Evolutionary conservation across 2,888 invertebrate species (phyloP), one percentile per base, ranked within the genome.

Genomic region (Pristionchus fissidentatus): DNA sequence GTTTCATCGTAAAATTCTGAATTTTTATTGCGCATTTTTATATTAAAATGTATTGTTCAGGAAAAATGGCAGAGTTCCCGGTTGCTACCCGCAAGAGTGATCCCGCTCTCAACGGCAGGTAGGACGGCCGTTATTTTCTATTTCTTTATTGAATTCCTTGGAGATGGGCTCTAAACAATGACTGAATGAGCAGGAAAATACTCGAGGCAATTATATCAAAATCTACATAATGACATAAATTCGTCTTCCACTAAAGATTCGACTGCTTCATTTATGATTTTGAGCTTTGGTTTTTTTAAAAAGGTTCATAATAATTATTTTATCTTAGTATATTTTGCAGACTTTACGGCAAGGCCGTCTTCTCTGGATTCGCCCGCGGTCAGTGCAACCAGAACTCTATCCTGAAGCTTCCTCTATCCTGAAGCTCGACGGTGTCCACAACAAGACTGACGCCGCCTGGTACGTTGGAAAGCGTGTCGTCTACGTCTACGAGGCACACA

Each of bases 391-490:
- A 99, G 93, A 96, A 97, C 92, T n/a, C n/a, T n/a, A n/a, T n/a
- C n/a, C n/a, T n/a, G 98, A 98, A 94, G 96, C 96, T 94, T 98
- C 97, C 85, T 96, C 98, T 35, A 95, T 99, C 35, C 94, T 99
- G 86, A 97, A 96, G 94, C 95, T 99, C 90, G 98, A 99, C 92
- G 98, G 98, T 70, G 92, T 91, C 43, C 88, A 86, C 90, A 88
- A 87, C 87, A 83, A 83, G 85, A 84, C 94, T 15, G 94, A 94
- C 80, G 96, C 97, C 35, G 94, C 95, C 88, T 99, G 97, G 94
- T 99, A 99, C 90, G 94, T 97, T 85, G 99, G 99, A 93, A 99
- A 99, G 94, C 95, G 96, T 90, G 97, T 97, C 92, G 97, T 97
- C 83, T 99, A 96, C 93, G 97, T 99, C 60, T 99, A 98, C 95